Conservation (phyloP, 23 tunicate genomes). For the Botrylloides violaceus region DNA sequence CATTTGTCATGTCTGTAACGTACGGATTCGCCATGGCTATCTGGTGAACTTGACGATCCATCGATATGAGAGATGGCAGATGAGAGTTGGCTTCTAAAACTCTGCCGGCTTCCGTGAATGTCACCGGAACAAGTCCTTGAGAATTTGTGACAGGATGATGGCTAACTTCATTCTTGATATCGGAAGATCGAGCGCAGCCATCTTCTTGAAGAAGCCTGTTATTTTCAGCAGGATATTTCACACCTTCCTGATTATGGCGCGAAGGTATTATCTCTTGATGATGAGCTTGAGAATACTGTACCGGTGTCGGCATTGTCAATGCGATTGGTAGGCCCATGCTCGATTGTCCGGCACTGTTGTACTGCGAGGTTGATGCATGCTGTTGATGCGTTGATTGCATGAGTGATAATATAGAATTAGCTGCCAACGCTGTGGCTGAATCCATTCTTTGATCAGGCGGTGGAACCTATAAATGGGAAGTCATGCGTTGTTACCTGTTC, state of each 20-base stretch:
- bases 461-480: too few relatives aligned
- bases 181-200: background rate
- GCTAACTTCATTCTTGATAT: background rate
- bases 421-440: constrained; percentile 21
- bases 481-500: too few relatives aligned
- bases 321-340: background rate
- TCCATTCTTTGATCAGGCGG: constrained; percentile 3
- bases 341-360: background rate
- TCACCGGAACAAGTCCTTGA: background rate
- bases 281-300: background rate
- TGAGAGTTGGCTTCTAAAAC: background rate
- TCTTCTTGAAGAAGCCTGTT: background rate
- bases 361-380: constrained; percentile 3
- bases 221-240: background rate
- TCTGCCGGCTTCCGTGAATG: background rate
- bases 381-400: constrained; percentile 12
- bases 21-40: background rate
- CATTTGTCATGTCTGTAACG: background rate
- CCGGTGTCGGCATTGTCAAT: constrained; percentile 3
- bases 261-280: background rate
- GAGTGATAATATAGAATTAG: constrained; percentile 19
- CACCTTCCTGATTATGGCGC: background rate
- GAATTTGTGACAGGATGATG: background rate
- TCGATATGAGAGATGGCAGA: background rate
- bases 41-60: background rate